Percentiles rank a stretch among this genome's conserved stretches.
Evolutionary conservation across 2,888 invertebrate genomes (phyloP).

Genomic region (Hymenopus coronatus): DNA sequence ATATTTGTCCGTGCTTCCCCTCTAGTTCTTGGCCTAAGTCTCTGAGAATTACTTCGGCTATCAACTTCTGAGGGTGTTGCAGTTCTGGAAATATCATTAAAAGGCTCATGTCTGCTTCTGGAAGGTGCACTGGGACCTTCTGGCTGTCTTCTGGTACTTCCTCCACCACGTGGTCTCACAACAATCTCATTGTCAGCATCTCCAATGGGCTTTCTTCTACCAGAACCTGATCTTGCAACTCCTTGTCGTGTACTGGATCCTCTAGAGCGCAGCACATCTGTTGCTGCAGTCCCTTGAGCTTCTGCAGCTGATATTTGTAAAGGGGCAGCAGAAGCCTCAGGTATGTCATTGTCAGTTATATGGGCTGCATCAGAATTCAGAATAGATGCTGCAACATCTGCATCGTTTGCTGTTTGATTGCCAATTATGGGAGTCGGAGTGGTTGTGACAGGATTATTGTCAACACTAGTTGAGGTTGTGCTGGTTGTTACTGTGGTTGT

Average conservation of each 20-base stretch:
- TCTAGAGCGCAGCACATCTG: background rate
- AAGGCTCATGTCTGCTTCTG: background rate
- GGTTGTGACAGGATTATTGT: background rate
- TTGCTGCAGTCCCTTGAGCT: background rate
- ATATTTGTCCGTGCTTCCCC: background rate
- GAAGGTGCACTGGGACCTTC: background rate
- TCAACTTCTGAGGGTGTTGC: background rate
- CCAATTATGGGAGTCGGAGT: background rate
- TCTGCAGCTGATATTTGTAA: background rate
- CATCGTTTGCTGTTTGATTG: background rate
- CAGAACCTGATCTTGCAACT: background rate
- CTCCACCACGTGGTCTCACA: background rate
- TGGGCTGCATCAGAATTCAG: background rate
- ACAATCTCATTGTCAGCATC: background rate
- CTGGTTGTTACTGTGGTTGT: background rate
- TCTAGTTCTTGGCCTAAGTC: background rate
- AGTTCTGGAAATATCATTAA: background rate
- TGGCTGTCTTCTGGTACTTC: background rate
- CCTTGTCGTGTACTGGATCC: background rate
- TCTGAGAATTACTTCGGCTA: background rate
- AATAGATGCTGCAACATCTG: background rate
- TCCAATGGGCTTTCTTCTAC: background rate
- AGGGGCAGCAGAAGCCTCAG: background rate
- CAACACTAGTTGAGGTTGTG: background rate
- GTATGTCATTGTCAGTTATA: background rate